Percentiles rank a stretch among this genome's conserved stretches.
Conservation (phyloP, 2,113 vertebrate genomes). For the Sebastes schlegelii region DNA sequence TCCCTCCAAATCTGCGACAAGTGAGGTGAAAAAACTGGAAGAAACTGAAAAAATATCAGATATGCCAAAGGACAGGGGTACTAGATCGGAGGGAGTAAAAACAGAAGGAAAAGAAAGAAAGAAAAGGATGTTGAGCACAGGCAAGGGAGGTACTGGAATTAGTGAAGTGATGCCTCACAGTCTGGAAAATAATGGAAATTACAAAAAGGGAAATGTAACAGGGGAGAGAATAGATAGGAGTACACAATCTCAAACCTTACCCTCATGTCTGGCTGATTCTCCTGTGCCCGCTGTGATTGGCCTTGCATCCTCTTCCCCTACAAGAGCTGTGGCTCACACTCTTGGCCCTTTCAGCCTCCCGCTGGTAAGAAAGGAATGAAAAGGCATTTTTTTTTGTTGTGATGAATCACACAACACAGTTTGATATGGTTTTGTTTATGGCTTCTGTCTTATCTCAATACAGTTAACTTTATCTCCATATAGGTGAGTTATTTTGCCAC, state of each 20-base stretch:
- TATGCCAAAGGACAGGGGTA: not conserved
- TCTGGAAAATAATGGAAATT: not conserved
- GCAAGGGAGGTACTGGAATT: not conserved
- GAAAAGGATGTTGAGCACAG: not conserved
- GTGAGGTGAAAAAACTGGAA: not conserved
- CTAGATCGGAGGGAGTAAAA: not conserved
- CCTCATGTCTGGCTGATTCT: constrained; percentile 55
- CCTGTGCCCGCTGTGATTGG: constrained; percentile 80
- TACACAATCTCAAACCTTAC: not conserved
- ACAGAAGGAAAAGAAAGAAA: not conserved
- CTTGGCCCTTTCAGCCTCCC: constrained; percentile 80
- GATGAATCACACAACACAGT: not conserved
- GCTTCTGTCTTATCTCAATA: not conserved
- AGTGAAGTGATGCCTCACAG: not conserved
- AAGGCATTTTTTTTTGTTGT: not conserved
- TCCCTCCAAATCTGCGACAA: constrained; percentile 10
- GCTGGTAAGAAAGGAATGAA: constrained; percentile 68
- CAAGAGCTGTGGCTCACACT: constrained; percentile 80
- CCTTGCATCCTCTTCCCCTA: constrained; percentile 82
- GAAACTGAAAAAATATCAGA: not conserved
- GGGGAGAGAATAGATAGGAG: not conserved
- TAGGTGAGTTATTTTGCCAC: constrained; percentile 85
- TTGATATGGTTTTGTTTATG: not conserved
- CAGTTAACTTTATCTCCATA: constrained; percentile 14
- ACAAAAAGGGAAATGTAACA: not conserved